These are phyloP conservation scores for Arbacia lixula DNA, from an alignment of 53 echinoderm and acorn worm genomes.

Conservation along the genomic window DNA sequence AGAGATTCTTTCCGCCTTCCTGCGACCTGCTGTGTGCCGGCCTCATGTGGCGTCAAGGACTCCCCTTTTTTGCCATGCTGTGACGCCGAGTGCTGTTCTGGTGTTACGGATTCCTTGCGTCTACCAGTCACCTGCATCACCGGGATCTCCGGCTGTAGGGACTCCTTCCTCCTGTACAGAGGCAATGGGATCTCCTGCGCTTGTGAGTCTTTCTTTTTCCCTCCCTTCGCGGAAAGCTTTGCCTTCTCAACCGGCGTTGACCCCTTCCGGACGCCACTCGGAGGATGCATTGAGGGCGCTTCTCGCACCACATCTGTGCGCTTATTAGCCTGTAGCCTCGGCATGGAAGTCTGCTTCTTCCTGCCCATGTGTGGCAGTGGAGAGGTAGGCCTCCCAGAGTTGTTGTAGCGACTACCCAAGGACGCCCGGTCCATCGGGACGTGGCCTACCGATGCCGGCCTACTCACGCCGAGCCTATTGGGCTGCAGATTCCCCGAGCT, in stretches of 20 bases:
- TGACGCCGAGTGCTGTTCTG: background rate
- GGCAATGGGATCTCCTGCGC: slow-evolving; percentile 24
- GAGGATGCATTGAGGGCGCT: background rate
- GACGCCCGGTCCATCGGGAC: background rate
- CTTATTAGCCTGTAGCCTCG: background rate
- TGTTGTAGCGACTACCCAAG: too few relatives aligned
- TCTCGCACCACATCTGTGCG: background rate
- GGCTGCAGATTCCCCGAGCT: background rate
- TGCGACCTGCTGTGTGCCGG: background rate
- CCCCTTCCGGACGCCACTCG: background rate
- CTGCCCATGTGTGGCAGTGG: background rate
- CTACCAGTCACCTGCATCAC: slow-evolving; percentile 42
- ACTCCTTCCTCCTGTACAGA: slow-evolving; percentile 47
- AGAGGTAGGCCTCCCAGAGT: background rate
- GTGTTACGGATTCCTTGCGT: slow-evolving; percentile 37
- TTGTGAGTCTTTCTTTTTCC: background rate
- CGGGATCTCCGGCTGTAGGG: slow-evolving; percentile 34
- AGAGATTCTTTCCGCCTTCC: slow-evolving; percentile 29
- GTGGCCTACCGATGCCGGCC: background rate
- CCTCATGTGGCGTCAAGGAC: background rate
- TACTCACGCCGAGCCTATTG: background rate
- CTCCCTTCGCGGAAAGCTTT: background rate
- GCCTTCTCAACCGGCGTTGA: slow-evolving; percentile 8
- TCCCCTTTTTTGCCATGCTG: slow-evolving; percentile 9
- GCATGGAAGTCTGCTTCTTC: background rate